These are phyloP conservation scores for Misgurnus mizolepis DNA, from an alignment of 2,113 vertebrate genomes.

Conservation along the genomic window DNA sequence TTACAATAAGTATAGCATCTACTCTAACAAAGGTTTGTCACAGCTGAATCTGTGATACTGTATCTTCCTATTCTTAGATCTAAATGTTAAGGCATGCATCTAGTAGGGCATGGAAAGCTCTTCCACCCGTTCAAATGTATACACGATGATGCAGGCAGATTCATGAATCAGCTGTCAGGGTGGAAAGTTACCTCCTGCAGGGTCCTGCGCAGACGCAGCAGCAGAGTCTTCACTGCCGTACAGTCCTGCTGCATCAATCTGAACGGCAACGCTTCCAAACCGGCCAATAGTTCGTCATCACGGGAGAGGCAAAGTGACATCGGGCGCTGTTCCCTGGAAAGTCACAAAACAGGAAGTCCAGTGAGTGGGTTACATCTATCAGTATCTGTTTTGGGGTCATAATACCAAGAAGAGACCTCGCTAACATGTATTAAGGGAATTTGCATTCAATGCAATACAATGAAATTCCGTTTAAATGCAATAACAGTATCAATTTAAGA, in stretches of 20 bases:
- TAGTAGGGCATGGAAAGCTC: conserved; percentile 1
- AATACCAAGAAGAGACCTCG: not conserved
- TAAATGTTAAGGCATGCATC: conserved; percentile 38
- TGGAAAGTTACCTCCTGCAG: conserved; percentile 89
- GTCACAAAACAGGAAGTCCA: not conserved
- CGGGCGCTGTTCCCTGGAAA: conserved; percentile 69
- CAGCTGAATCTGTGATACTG: not conserved
- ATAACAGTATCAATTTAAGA: not conserved
- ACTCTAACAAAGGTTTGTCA: not conserved
- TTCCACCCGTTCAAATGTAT: conserved; percentile 27
- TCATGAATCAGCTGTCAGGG: conserved; percentile 29
- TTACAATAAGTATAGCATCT: not conserved
- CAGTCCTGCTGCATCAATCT: conserved; percentile 96
- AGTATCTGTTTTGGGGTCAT: not conserved
- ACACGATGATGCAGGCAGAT: conserved; percentile 17
- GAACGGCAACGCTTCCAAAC: conserved; percentile 87
- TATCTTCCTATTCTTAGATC: not conserved
- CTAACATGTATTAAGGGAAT: not conserved
- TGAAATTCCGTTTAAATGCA: not conserved
- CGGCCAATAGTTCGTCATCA: conserved; percentile 80
- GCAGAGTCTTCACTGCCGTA: conserved; percentile 90
- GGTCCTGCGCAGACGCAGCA: conserved; percentile 90
- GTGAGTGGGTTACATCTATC: not conserved
- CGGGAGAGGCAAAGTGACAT: conserved; percentile 65
- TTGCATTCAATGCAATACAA: not conserved